Percentiles rank a stretch among this genome's conserved stretches.
Evolutionary conservation across 2,888 invertebrate species (phyloP).

Genomic region (Idaea straminata): DNA sequence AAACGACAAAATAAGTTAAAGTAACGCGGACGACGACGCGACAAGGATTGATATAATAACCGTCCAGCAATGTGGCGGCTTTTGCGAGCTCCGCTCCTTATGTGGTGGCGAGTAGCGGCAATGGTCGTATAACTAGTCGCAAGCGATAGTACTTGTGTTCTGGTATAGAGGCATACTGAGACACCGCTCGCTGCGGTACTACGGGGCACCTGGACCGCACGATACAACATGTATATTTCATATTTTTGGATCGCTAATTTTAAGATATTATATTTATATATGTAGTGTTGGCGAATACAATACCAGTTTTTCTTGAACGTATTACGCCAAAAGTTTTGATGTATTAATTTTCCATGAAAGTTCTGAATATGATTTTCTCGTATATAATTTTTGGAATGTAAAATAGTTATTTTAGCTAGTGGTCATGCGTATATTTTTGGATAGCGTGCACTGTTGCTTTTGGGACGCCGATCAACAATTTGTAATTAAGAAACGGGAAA

Average conservation of each 20-base stretch:
- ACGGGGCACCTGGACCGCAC: slow-evolving; percentile 68
- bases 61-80: slow-evolving; percentile 76
- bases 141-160: slow-evolving; percentile 43
- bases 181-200: slow-evolving; percentile 46
- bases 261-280: slow-evolving; percentile 81
- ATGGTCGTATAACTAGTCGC: slow-evolving; percentile 54
- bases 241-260: slow-evolving; percentile 81
- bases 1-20: not conserved
- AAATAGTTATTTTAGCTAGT: slow-evolving; percentile 76
- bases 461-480: slow-evolving; percentile 50
- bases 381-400: slow-evolving; percentile 34
- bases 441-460: slow-evolving; percentile 76
- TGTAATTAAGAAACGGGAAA: slow-evolving; percentile 37
- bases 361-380: slow-evolving; percentile 54
- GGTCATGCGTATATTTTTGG: slow-evolving; percentile 78
- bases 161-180: slow-evolving; percentile 35
- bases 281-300: slow-evolving; percentile 76
- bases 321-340: slow-evolving; percentile 80
- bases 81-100: slow-evolving; percentile 59
- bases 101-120: slow-evolving; percentile 49
- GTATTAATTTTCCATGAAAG: slow-evolving; percentile 76
- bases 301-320: slow-evolving; percentile 76
- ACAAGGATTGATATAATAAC: slow-evolving; percentile 72
- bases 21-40: slow-evolving; percentile 38
- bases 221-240: slow-evolving; percentile 78